Conservation (phyloP, 2,888 invertebrate genomes). For the Amphipoea lucens region DNA sequence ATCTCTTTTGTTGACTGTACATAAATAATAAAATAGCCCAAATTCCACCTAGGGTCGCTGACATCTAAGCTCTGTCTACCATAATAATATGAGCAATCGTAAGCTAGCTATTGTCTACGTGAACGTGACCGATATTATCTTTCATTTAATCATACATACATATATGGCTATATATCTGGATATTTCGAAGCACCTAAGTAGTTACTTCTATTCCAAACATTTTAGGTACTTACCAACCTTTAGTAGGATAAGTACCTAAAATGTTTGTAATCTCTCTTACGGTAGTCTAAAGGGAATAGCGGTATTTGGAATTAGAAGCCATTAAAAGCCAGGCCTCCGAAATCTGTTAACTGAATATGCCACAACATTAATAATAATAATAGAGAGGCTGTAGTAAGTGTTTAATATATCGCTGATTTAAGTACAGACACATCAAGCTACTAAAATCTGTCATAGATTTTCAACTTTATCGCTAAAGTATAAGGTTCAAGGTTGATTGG, state of each 20-base stretch:
- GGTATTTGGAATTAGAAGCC: slow-evolving; percentile 6
- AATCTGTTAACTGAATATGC: slow-evolving; percentile 7
- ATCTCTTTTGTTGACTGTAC: too few relatives aligned
- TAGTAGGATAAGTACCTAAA: neutral
- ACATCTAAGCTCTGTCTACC: neutral
- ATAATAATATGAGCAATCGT: neutral
- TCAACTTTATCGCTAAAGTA: too few relatives aligned
- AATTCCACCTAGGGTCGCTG: neutral
- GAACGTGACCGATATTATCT: neutral
- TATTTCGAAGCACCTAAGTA: neutral
- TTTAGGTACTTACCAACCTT: neutral
- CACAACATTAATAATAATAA: neutral
- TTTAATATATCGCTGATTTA: neutral
- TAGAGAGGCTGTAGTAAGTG: too few relatives aligned
- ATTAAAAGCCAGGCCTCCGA: slow-evolving; percentile 4
- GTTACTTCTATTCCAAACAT: neutral
- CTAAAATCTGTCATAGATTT: too few relatives aligned
- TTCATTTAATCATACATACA: neutral
- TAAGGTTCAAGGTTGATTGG: too few relatives aligned
- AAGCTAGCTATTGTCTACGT: neutral
- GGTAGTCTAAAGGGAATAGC: neutral
- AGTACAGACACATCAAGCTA: too few relatives aligned
- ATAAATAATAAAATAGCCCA: too few relatives aligned
- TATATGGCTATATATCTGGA: neutral
- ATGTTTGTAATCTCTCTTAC: neutral